phyloP scores from a whole-genome alignment of 2,888 invertebrate genomes.

The Doris montereyensis region DNA sequence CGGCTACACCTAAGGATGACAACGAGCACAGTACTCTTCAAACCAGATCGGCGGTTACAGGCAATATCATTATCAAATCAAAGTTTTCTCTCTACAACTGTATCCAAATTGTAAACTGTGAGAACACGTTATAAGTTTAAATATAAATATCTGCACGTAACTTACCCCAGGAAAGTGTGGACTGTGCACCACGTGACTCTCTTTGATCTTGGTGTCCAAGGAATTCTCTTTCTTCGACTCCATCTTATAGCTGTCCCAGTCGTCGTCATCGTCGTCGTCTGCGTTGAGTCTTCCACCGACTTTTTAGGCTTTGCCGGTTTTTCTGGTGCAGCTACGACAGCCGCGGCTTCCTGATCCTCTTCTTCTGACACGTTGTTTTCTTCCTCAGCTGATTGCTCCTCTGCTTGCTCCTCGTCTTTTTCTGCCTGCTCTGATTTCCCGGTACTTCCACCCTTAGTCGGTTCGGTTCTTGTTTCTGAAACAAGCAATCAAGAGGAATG shows the following conservation, averaged over 20 bases:
- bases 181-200: constrained; percentile 97
- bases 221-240: constrained; percentile 83
- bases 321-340: constrained; percentile 50
- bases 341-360: constrained; percentile 42
- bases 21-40: no score
- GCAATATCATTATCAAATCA: no score
- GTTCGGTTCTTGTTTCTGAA: constrained; percentile 22
- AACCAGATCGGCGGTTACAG: no score
- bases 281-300: constrained; percentile 32
- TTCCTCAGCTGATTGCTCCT: constrained; percentile 41
- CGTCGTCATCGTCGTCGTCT: constrained; percentile 81
- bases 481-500: no score
- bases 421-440: constrained; percentile 37
- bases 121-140: no score
- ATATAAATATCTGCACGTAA: no score
- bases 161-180: constrained; percentile 91
- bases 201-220: constrained; percentile 92
- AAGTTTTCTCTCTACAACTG: no score
- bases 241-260: constrained; percentile 95
- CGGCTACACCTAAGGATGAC: no score
- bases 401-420: constrained; percentile 34
- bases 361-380: constrained; percentile 37
- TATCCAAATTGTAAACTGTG: no score
- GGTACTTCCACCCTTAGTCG: constrained; percentile 33
- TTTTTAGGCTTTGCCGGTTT: constrained; percentile 12